These are phyloP conservation scores for Lophius piscatorius DNA, from an alignment of 2,113 vertebrate species.

Conservation along the genomic window DNA sequence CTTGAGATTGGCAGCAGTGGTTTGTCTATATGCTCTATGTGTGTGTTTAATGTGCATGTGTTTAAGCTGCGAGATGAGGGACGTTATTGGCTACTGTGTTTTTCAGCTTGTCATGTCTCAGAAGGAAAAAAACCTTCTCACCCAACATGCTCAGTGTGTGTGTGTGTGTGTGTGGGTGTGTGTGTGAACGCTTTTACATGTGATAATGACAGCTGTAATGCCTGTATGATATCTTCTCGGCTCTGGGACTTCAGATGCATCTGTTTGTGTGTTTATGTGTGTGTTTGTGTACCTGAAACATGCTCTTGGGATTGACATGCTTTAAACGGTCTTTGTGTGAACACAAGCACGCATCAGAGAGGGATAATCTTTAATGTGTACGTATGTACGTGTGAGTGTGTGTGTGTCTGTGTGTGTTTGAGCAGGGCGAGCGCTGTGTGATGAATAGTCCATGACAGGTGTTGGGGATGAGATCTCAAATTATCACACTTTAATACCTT, in stretches of 20 bases:
- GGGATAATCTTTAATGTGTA: slow-evolving; percentile 56
- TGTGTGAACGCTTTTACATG: slow-evolving; percentile 59
- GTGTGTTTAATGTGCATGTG: slow-evolving; percentile 41
- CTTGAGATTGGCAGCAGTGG: slow-evolving; percentile 63
- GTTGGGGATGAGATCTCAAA: slow-evolving; percentile 75
- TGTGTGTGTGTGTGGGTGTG: slow-evolving; percentile 27
- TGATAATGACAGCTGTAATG: slow-evolving; percentile 77
- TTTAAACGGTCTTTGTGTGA: slow-evolving; percentile 56
- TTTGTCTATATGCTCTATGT: slow-evolving; percentile 41
- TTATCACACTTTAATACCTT: slow-evolving; percentile 89
- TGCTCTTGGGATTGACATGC: slow-evolving; percentile 24
- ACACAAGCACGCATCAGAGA: slow-evolving; percentile 46
- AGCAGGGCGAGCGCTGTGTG: slow-evolving; percentile 35
- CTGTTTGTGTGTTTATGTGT: slow-evolving; percentile 37
- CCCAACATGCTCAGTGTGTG: slow-evolving; percentile 24
- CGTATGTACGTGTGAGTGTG: slow-evolving; percentile 27
- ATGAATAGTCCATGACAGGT: slow-evolving; percentile 69
- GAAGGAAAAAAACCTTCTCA: slow-evolving; percentile 56
- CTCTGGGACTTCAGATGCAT: slow-evolving; percentile 56
- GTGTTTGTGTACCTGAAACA: slow-evolving; percentile 43
- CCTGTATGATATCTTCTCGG: slow-evolving; percentile 64
- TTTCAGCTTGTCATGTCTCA: slow-evolving; percentile 47
- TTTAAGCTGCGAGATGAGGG: slow-evolving; percentile 54
- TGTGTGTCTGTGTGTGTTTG: slow-evolving; percentile 27
- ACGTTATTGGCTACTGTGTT: slow-evolving; percentile 57